Evolutionary conservation across 2,888 invertebrate genomes (phyloP), one percentile per base, ranked within the genome.

Genomic region (Ormyrus thymus): DNA sequence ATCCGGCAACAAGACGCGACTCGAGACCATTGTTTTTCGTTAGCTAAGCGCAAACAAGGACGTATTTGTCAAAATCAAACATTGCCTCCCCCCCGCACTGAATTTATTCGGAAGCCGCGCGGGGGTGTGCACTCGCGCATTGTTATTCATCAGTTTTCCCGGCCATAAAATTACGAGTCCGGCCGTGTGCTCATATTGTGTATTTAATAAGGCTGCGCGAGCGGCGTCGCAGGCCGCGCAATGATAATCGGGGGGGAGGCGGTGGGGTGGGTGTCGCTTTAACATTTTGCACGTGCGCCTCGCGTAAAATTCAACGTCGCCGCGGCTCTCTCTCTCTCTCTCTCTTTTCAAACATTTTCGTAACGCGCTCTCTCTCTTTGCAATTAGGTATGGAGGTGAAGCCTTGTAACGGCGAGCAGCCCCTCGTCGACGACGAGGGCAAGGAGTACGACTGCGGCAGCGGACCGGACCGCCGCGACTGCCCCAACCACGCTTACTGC

Each of bases 401-500:
- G 85, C 95, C 97, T 8, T 97, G 97, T 90, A 95, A 96, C 83
- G 97, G 97, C 65, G 95, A 94, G 87, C 92, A 93, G 84, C 96
- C 97, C 11, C 91, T 97, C 88, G 90, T 93, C 81, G 95, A 96
- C 90, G 92, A 92, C 64, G 95, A 95, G 64, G 94, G 94, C 66
- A 92, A 93, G 82, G 96, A 97, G 90, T 93, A 95, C 87, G 95
- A 95, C 91, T 97, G 97, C 90, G 95, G 95, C 78, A 95, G 94
- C 86, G 96, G 95, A 51, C 94, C 94, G 6, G 93, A 94, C 85
- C 92, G 95, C 65, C 94, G 94, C 89, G 95, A 95, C 89, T 97
- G 97, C 89, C 97, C 97, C 13, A 93, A 94, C 64, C 95, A 95
- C 84, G 95, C 94, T 88, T 97, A 97, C 91, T 97, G 97, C 90